These are phyloP conservation scores for Andrena chrysosceles DNA, from an alignment of 2,888 invertebrate genomes.

Conservation along the genomic window DNA sequence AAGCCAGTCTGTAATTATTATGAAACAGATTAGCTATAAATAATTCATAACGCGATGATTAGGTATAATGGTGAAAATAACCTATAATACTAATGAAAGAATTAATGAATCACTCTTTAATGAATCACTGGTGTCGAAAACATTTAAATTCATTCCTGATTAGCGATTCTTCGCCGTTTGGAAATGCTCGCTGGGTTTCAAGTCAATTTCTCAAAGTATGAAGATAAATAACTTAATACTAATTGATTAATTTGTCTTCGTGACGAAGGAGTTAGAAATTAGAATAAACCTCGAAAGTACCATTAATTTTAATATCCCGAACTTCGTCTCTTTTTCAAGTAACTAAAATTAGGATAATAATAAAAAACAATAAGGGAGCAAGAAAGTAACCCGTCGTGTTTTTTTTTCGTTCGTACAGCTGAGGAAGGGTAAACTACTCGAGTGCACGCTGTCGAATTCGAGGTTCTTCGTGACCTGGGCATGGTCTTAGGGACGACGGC, in stretches of 20 bases:
- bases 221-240: too few relatives aligned
- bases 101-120: background rate
- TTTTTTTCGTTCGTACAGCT: background rate
- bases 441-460: conserved; percentile 32
- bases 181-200: too few relatives aligned
- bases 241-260: too few relatives aligned
- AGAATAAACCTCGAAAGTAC: too few relatives aligned
- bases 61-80: background rate
- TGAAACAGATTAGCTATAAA: background rate
- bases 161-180: too few relatives aligned
- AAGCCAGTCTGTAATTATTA: background rate
- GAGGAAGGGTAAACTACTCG: background rate
- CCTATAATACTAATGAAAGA: background rate
- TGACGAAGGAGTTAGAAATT: too few relatives aligned
- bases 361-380: background rate
- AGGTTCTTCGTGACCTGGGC: conserved; percentile 69
- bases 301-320: too few relatives aligned
- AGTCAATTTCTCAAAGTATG: too few relatives aligned
- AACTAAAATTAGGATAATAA: background rate
- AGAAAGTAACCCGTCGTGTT: background rate
- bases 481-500: conserved; percentile 82
- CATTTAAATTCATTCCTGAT: too few relatives aligned
- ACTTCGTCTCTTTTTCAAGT: too few relatives aligned
- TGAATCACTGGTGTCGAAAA: background rate
- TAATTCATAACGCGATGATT: background rate